A percentile compares a stretch with the other conserved stretches of the same genome.
Conservation (phyloP, 2,797 vertebrate species). For the Channallabes apus region DNA sequence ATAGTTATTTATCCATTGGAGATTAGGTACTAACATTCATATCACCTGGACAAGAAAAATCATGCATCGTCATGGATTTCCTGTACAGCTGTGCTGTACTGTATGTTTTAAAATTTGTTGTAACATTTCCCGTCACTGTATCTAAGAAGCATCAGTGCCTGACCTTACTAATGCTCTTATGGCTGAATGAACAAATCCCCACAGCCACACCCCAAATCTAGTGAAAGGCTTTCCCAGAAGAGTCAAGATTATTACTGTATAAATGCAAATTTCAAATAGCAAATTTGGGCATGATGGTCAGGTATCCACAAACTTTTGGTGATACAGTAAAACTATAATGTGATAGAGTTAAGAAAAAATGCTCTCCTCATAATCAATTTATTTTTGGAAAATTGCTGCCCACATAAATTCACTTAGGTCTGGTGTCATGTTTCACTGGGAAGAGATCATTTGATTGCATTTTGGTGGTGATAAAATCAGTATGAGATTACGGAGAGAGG, state of each 20-base stretch:
- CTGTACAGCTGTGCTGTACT: too few species aligned
- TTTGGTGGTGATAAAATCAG: not conserved
- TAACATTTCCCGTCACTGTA: not conserved
- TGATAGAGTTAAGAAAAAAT: not conserved
- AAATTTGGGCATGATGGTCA: not conserved
- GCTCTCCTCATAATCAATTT: not conserved
- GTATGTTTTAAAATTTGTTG: not conserved
- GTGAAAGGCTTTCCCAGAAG: not conserved
- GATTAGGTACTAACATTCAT: not conserved
- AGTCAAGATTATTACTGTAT: not conserved
- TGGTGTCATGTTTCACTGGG: not conserved
- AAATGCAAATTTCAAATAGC: not conserved
- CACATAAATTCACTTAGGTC: not conserved
- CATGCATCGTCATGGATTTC: constrained; percentile 10
- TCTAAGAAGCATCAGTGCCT: not conserved
- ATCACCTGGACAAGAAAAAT: not conserved
- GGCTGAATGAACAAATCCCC: not conserved
- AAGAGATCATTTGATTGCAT: not conserved
- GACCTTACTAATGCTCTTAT: not conserved
- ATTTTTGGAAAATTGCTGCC: not conserved
- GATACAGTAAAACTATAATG: not conserved
- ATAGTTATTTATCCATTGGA: not conserved
- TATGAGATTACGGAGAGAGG: not conserved
- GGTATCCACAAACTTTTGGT: not conserved
- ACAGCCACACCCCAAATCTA: not conserved